Percentiles rank a stretch among this genome's conserved stretches.
Evolutionary conservation across 2,797 vertebrate genomes (phyloP).

Genomic region (Gallinago stenura): DNA sequence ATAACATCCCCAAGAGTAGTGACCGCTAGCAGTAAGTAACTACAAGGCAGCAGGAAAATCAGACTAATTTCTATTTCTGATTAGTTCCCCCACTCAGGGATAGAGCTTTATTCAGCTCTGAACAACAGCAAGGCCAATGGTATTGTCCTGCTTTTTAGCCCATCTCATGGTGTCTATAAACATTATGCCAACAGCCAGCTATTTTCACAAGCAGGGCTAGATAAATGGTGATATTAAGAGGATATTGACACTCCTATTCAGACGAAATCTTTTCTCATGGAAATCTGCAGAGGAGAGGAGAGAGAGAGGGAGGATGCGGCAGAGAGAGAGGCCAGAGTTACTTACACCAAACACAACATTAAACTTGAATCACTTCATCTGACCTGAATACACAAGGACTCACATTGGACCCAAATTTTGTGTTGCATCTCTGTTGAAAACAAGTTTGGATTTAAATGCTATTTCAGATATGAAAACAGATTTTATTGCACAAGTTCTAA

Average conservation of each 20-base stretch:
- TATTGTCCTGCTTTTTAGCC: not conserved
- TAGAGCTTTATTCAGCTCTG: not conserved
- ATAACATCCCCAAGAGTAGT: not conserved
- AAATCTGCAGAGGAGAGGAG: not conserved
- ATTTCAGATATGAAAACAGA: not conserved
- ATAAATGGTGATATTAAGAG: not conserved
- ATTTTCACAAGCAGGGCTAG: not conserved
- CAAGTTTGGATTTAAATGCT: not conserved
- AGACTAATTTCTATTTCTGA: not conserved
- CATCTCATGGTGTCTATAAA: not conserved
- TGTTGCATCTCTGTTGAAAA: not conserved
- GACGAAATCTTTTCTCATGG: not conserved
- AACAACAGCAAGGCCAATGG: not conserved
- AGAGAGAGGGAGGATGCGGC: not conserved
- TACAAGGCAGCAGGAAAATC: not conserved
- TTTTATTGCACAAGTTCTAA: not conserved
- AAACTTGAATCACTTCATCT: not conserved
- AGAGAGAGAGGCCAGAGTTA: not conserved
- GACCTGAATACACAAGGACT: not conserved
- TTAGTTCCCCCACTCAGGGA: not conserved
- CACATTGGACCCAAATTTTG: not conserved
- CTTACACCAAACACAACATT: not conserved
- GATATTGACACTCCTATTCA: not conserved
- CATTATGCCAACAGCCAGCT: not conserved
- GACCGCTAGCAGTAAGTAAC: not conserved